Conservation (phyloP, 2,797 vertebrate species). For the Sebastes vulpes region DNA sequence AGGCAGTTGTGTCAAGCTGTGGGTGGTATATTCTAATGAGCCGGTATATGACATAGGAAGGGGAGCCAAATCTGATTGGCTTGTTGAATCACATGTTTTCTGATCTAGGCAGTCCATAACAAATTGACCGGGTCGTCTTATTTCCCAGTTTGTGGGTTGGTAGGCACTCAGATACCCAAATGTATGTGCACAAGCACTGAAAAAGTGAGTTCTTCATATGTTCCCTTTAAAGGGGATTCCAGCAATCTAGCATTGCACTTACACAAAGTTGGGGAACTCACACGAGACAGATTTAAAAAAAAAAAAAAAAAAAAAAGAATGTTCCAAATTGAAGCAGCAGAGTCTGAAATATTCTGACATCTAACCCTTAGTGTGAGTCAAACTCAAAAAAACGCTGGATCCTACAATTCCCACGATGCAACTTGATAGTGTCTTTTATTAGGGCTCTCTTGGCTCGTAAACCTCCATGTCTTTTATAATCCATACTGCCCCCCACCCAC, state of each 20-base stretch:
- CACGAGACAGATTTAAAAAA: background rate
- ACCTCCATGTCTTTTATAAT: background rate
- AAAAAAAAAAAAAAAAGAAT: background rate
- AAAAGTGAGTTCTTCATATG: too few relatives aligned
- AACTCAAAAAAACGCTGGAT: background rate
- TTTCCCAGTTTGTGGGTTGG: background rate
- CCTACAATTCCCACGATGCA: constrained; percentile 23
- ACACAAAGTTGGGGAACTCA: background rate
- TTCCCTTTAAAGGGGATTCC: too few relatives aligned
- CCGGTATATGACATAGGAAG: too few relatives aligned
- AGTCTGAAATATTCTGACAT: constrained; percentile 1
- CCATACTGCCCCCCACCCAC: background rate
- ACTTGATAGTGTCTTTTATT: constrained; percentile 12
- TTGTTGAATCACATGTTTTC: background rate
- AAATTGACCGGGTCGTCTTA: background rate
- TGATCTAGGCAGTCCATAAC: background rate
- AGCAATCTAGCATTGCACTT: background rate
- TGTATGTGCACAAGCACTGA: background rate
- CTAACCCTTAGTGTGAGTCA: constrained; percentile 16
- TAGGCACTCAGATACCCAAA: background rate
- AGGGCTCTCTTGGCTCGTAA: constrained; percentile 25
- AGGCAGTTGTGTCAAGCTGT: too few relatives aligned
- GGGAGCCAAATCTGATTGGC: background rate
- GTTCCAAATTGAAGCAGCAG: background rate
- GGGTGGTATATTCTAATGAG: too few relatives aligned